A percentile compares a stretch with the other conserved stretches of the same genome.
phyloP scores from a whole-genome alignment of 2,888 invertebrate species.

The Sinotaia quadrata region DNA sequence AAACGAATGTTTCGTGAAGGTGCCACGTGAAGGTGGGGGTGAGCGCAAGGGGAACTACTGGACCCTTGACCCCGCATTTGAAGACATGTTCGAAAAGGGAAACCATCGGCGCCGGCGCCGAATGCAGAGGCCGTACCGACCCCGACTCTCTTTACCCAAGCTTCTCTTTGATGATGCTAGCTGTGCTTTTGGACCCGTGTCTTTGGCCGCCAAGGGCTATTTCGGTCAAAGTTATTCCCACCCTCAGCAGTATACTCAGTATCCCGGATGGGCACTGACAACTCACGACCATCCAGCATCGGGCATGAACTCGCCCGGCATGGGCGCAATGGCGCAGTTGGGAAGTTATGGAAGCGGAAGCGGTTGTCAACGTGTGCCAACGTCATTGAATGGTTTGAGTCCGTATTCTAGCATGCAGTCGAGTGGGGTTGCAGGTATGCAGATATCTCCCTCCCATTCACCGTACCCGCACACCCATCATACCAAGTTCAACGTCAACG shows the following conservation, averaged over 20 bases:
- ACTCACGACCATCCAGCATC: slow-evolving; percentile 43
- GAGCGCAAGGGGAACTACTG: slow-evolving; percentile 93
- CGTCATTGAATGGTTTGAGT: slow-evolving; percentile 30
- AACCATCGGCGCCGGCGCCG: slow-evolving; percentile 94
- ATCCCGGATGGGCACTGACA: slow-evolving; percentile 54
- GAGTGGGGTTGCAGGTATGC: slow-evolving; percentile 35
- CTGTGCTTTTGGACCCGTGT: slow-evolving; percentile 61
- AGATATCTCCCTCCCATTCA: slow-evolving; percentile 44
- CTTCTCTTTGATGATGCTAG: slow-evolving; percentile 65
- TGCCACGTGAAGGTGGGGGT: slow-evolving; percentile 95
- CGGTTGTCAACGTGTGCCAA: slow-evolving; percentile 47
- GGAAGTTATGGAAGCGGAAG: slow-evolving; percentile 42
- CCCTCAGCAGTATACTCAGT: slow-evolving; percentile 52
- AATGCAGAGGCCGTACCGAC: slow-evolving; percentile 82
- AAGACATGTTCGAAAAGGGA: slow-evolving; percentile 99
- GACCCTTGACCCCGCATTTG: slow-evolving; percentile 96
- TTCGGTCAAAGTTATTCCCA: too few species aligned
- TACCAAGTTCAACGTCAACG: slow-evolving; percentile 60
- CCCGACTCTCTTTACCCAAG: slow-evolving; percentile 63
- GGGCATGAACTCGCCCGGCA: slow-evolving; percentile 46
- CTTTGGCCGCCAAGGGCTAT: too few species aligned
- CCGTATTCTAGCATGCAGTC: slow-evolving; percentile 51
- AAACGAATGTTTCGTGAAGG: slow-evolving; percentile 99
- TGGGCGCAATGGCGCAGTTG: slow-evolving; percentile 46
- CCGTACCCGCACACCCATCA: too few species aligned